These are phyloP conservation scores for Nebria brevicollis DNA, from an alignment of 2,888 invertebrate species.

Conservation along the genomic window DNA sequence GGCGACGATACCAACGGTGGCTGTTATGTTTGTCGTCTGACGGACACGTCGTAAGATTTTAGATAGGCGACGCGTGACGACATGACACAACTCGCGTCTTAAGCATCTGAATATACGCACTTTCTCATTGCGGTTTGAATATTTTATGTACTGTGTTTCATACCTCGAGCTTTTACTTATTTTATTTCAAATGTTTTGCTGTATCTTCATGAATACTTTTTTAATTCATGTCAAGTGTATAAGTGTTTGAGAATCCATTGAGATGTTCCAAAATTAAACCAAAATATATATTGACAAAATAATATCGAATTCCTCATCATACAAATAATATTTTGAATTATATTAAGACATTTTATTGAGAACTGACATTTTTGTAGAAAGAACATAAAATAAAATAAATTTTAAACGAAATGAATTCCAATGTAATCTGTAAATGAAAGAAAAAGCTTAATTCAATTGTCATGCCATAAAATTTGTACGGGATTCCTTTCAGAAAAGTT, in stretches of 20 bases:
- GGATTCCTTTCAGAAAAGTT: conserved; percentile 23
- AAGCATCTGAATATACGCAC: neutral
- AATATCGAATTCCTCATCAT: too few relatives aligned
- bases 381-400: conserved; percentile 30
- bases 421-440: conserved; percentile 32
- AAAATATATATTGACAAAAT: too few relatives aligned
- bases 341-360: neutral
- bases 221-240: too few relatives aligned
- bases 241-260: too few relatives aligned
- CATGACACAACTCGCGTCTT: conserved; percentile 5
- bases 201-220: neutral
- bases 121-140: conserved; percentile 15
- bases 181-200: neutral
- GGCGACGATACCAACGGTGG: neutral
- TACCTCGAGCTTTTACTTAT: neutral
- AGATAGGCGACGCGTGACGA: conserved; percentile 20
- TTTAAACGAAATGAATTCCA: conserved; percentile 33
- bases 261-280: too few relatives aligned
- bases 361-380: conserved; percentile 18
- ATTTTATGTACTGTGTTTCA: conserved; percentile 1
- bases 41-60: conserved; percentile 31
- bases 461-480: conserved; percentile 31
- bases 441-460: conserved; percentile 40
- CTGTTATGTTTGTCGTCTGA: conserved; percentile 26
- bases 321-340: too few relatives aligned